phyloP scores from a whole-genome alignment of 2,797 vertebrate species.

The Dryobates pubescens region DNA sequence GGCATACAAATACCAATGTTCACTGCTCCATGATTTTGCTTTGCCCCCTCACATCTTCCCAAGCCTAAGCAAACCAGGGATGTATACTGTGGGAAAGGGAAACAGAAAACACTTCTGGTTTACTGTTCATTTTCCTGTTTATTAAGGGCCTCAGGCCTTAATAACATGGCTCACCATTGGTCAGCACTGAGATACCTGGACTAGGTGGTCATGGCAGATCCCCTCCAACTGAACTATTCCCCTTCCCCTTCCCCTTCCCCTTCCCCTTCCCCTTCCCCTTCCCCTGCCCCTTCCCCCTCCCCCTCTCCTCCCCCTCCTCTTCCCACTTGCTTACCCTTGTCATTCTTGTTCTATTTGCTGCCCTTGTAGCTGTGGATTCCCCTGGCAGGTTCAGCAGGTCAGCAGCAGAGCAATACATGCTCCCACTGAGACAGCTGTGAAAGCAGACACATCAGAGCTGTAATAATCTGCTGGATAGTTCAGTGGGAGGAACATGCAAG shows the following conservation, averaged over 20 bases:
- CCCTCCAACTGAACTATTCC: neutral
- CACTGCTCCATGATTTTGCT: conserved; percentile 20
- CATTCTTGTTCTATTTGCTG: neutral
- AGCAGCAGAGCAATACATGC: neutral
- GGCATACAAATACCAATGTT: conserved; percentile 4
- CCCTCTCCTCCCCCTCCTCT: neutral
- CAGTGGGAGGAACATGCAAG: neutral
- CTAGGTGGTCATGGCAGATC: neutral
- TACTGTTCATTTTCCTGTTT: neutral
- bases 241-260: neutral
- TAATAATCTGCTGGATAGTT: neutral
- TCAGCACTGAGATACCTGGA: neutral
- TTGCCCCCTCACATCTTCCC: neutral
- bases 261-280: too few species aligned
- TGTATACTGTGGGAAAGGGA: neutral
- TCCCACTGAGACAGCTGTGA: neutral
- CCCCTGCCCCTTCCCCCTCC: neutral
- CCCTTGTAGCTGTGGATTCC: neutral
- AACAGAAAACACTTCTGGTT: neutral
- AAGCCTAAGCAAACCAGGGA: neutral
- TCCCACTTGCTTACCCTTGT: neutral
- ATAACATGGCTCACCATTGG: neutral
- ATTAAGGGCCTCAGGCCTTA: neutral
- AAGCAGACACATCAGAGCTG: neutral
- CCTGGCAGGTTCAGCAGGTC: neutral